Conservation (phyloP, 2,113 vertebrate species). For the Syrrhaptes paradoxus region DNA sequence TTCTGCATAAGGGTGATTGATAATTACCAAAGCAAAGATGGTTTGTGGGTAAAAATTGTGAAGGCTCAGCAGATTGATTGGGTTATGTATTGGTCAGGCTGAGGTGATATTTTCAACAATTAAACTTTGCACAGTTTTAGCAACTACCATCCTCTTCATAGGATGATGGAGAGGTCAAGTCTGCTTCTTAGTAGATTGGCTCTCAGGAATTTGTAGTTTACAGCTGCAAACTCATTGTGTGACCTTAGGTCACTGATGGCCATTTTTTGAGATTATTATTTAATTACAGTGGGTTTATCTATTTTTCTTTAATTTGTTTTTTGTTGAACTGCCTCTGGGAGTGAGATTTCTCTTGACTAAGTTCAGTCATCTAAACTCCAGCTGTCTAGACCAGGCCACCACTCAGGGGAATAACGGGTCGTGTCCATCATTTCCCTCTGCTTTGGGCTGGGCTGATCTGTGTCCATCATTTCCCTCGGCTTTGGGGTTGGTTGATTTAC, state of each 20-base stretch:
- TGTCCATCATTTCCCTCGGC: background rate
- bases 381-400: background rate
- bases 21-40: conserved; percentile 74
- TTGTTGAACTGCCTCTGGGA: background rate
- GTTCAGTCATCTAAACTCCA: background rate
- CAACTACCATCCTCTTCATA: background rate
- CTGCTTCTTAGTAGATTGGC: background rate
- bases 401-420: background rate
- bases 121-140: background rate
- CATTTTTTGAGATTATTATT: background rate
- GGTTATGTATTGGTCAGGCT: background rate
- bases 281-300: background rate
- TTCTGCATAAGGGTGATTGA: conserved; percentile 74
- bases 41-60: conserved; percentile 13
- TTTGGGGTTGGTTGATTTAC: background rate
- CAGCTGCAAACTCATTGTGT: background rate
- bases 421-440: background rate
- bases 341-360: background rate
- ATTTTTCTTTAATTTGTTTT: background rate
- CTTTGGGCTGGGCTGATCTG: background rate
- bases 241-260: background rate
- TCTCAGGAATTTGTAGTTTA: background rate
- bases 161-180: background rate
- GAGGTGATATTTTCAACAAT: background rate
- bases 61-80: conserved; percentile 7